Evolutionary conservation across 2,797 vertebrate genomes (phyloP).

Genomic region (Smutsia temminckii): DNA sequence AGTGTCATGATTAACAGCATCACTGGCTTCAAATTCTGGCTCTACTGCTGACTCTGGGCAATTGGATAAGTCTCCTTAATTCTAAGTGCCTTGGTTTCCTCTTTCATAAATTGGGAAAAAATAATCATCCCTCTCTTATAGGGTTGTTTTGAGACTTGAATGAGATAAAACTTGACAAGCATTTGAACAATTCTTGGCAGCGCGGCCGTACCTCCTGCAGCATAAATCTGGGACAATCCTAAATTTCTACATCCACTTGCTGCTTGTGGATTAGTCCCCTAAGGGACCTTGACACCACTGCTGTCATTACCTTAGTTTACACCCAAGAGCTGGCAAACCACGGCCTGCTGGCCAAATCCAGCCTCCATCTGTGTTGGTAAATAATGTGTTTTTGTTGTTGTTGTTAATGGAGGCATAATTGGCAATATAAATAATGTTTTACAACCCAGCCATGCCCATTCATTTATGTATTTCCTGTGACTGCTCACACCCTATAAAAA

Average conservation of each 20-base stretch:
- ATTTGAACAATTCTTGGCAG: not conserved
- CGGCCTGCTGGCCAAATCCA: not conserved
- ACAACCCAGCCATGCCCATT: not conserved
- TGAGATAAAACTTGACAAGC: not conserved
- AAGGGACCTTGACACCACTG: not conserved
- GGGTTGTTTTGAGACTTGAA: not conserved
- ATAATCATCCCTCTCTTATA: not conserved
- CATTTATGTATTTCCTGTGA: not conserved
- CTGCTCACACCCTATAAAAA: not conserved
- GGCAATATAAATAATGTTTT: conserved; percentile 14
- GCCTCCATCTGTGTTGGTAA: not conserved
- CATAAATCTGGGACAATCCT: not conserved
- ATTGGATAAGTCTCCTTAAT: not conserved
- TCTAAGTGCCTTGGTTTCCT: not conserved
- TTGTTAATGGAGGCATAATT: not conserved
- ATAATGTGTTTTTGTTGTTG: not conserved
- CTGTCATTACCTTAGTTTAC: conserved; percentile 6
- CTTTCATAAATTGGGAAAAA: not conserved
- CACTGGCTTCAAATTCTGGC: not conserved
- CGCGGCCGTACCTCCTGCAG: not conserved
- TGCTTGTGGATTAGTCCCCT: not conserved
- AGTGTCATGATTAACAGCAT: not conserved
- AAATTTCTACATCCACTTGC: not conserved
- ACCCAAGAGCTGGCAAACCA: not conserved
- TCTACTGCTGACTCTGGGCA: not conserved